Conservation (phyloP, 2,113 vertebrate genomes). For the Equus przewalskii region DNA sequence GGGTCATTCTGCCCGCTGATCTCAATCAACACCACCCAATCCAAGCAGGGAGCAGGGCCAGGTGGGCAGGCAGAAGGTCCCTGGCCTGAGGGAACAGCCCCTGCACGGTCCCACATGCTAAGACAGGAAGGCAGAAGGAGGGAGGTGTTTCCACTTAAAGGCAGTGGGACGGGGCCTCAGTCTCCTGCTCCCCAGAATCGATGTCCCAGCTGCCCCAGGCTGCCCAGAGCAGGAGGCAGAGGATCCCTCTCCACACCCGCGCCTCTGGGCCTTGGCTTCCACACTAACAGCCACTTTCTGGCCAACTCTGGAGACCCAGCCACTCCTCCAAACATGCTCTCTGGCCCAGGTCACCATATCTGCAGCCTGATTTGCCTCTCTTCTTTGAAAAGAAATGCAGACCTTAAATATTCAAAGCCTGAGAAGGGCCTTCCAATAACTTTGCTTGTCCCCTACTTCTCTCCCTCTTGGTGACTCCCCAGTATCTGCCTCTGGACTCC, state of each 20-base stretch:
- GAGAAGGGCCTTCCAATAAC: not conserved
- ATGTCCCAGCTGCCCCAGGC: no score
- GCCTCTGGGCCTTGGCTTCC: not conserved
- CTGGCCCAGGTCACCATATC: not conserved
- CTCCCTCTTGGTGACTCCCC: not conserved
- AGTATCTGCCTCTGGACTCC: not conserved
- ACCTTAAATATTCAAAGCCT: not conserved
- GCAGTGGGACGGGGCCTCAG: not conserved
- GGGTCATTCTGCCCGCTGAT: not conserved
- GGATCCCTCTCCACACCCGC: accelerated
- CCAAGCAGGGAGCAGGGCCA: not conserved
- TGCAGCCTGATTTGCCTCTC: not conserved
- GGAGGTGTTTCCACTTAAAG: not conserved
- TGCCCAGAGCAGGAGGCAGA: not conserved
- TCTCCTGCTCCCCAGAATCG: not conserved
- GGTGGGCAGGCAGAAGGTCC: not conserved
- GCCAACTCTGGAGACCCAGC: not conserved
- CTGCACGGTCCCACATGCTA: not conserved
- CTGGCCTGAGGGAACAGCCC: not conserved
- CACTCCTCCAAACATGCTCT: not conserved
- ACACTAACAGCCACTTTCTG: not conserved
- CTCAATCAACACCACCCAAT: not conserved
- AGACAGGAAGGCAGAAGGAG: not conserved
- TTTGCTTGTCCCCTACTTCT: not conserved
- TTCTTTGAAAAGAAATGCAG: not conserved